Evolutionary conservation across 1,140 invertebrate genomes (phyloP), one percentile per base, ranked within the genome.

Genomic region (Himalopsyche phryganea): DNA sequence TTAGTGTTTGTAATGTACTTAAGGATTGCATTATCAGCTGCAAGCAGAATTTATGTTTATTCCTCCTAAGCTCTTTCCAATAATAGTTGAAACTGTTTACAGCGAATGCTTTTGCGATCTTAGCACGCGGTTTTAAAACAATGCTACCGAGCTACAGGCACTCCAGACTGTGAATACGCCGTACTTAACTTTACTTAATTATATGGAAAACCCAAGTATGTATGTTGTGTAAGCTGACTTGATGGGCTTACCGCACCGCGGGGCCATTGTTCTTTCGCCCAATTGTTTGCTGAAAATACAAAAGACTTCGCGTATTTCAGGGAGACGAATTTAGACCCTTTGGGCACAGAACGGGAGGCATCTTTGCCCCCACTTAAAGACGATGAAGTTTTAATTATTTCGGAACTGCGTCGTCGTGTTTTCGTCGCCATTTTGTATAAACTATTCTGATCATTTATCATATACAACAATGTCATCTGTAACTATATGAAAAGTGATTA

Each of bases 171-270:
- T 59, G 57, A 59, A 52, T 50, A 48, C 58, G 10, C n/a, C 45
- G 58, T 42, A 53, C 51, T 54, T 50, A 54, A 60, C 51, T 54
- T 60, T 54, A 36, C 50, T 54, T 60, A 60, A 60, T 60, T 60
- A 54, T 60, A 60, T 60, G 52, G 51, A 33, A 48, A 44, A 13
- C 58, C 50, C 57, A 47, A 59, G 58, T 60, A 54, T 60, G 58
- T 60, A 54, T 60, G 58, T 60, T 60, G 58, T 60, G 50, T 49
- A 47, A 49, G 58, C 51, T 17, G 14, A 15, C 33, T 33, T 44
- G 58, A 36, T 49, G 58, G 58, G 33, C 49, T 58, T 46, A 45
- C 49, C 20, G 49, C 41, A 28, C 50, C 23, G 9, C 42, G 46
- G 49, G 13, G 44, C 58, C 38, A 49, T 60, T 60, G 58, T 60